Conservation (phyloP, 1,140 invertebrate genomes). For the Diprion similis region DNA sequence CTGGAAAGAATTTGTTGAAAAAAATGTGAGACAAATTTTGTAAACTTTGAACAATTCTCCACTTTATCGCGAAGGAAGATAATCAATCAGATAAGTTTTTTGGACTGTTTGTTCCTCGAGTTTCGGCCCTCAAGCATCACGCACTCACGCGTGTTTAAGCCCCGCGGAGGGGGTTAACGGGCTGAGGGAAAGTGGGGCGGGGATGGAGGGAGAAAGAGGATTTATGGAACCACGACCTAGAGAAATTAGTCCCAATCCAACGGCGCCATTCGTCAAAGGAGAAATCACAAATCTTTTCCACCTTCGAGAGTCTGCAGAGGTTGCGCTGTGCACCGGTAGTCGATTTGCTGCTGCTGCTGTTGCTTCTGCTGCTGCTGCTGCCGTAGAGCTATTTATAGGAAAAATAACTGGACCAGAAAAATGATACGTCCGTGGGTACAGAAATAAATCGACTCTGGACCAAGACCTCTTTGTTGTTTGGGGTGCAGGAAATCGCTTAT, state of each 20-base stretch:
- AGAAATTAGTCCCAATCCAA: conserved; percentile 8
- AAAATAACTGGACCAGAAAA: conserved; percentile 17
- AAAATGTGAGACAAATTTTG: too few species aligned
- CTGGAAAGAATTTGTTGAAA: too few species aligned
- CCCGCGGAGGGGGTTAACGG: too few species aligned
- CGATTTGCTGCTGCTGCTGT: background rate
- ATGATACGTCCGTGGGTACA: background rate
- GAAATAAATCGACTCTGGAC: conserved; percentile 10
- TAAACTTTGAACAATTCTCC: too few species aligned
- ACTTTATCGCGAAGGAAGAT: too few species aligned
- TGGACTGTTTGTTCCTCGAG: too few species aligned
- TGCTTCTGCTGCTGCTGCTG: background rate
- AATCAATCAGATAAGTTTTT: too few species aligned
- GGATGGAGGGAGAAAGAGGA: background rate
- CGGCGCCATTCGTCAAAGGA: background rate
- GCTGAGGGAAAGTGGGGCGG: too few species aligned
- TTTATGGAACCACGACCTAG: conserved; percentile 14
- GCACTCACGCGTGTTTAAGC: too few species aligned
- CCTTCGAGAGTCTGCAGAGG: background rate
- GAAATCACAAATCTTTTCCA: background rate
- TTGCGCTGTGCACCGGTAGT: background rate
- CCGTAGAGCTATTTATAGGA: conserved; percentile 9
- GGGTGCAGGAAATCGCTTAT: too few species aligned
- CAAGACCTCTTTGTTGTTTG: background rate
- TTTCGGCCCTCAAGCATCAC: too few species aligned